Percentiles rank a stretch among this genome's conserved stretches.
Conservation (phyloP, 2,113 vertebrate genomes). For the Himantopus leucocephalus region DNA sequence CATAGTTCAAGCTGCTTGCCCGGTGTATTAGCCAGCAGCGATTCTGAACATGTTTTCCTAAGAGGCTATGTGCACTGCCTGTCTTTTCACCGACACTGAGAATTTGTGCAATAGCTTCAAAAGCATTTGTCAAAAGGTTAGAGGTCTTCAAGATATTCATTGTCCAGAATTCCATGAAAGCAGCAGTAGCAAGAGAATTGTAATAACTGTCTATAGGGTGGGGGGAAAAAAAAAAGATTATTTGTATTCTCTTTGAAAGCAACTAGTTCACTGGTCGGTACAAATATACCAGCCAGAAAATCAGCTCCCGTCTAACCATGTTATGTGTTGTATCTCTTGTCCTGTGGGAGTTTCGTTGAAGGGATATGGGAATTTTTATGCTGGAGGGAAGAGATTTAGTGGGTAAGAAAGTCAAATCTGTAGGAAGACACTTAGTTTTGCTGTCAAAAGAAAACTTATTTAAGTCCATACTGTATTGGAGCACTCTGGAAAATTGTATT, state of each 20-base stretch:
- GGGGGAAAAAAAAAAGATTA: not conserved
- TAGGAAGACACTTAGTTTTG: not conserved
- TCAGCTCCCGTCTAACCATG: not conserved
- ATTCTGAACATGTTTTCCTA: not conserved
- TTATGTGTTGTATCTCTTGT: not conserved
- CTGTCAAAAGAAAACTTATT: not conserved
- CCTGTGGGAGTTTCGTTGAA: not conserved
- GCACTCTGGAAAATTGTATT: not conserved
- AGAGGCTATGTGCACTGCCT: not conserved
- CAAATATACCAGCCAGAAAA: not conserved
- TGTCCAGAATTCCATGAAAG: not conserved
- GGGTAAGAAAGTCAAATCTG: not conserved
- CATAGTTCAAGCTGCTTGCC: not conserved
- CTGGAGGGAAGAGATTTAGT: not conserved
- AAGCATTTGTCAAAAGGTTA: not conserved
- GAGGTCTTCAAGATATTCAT: not conserved
- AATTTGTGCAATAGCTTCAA: not conserved
- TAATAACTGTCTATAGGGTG: not conserved
- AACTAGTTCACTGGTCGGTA: not conserved
- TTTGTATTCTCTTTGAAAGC: not conserved
- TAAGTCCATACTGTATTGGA: not conserved
- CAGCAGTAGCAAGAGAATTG: not conserved
- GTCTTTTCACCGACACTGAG: not conserved
- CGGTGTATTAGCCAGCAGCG: not conserved
- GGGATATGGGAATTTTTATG: not conserved